Evolutionary conservation across 1,140 invertebrate genomes (phyloP).

Genomic region (Euschistus heros): DNA sequence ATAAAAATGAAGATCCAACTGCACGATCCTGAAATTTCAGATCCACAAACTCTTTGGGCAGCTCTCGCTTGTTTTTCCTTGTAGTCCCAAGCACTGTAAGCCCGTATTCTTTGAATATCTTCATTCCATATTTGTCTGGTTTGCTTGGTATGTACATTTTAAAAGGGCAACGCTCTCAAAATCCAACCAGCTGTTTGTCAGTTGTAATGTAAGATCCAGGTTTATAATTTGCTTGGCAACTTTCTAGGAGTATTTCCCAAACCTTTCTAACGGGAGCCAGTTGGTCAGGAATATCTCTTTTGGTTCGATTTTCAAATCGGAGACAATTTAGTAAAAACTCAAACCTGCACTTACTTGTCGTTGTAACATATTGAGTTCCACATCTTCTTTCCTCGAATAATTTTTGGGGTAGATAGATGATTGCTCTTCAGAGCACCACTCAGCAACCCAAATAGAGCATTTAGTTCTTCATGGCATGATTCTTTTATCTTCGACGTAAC

Average conservation of each 20-base stretch:
- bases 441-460: neutral
- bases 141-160: constrained; percentile 11
- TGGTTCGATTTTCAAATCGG: constrained; percentile 13
- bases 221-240: constrained; percentile 31
- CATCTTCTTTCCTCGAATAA: neutral
- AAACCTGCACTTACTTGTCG: neutral
- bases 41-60: neutral
- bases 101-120: no score
- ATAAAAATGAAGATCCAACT: neutral
- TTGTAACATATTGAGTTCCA: neutral
- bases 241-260: constrained; percentile 30
- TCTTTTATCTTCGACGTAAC: neutral
- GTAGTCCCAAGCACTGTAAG: neutral
- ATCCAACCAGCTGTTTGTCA: constrained; percentile 35
- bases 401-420: neutral
- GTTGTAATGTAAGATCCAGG: constrained; percentile 30
- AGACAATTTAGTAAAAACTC: constrained; percentile 27
- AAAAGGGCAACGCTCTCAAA: constrained; percentile 36
- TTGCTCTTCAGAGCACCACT: neutral
- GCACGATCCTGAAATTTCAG: neutral
- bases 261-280: constrained; percentile 29
- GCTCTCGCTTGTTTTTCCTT: neutral
- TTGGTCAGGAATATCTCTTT: neutral
- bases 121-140: neutral
- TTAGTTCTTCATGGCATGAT: neutral